Percentiles rank a stretch among this genome's conserved stretches.
Conservation (phyloP, 2,888 invertebrate species). For the Ferdinandea cuprea region DNA sequence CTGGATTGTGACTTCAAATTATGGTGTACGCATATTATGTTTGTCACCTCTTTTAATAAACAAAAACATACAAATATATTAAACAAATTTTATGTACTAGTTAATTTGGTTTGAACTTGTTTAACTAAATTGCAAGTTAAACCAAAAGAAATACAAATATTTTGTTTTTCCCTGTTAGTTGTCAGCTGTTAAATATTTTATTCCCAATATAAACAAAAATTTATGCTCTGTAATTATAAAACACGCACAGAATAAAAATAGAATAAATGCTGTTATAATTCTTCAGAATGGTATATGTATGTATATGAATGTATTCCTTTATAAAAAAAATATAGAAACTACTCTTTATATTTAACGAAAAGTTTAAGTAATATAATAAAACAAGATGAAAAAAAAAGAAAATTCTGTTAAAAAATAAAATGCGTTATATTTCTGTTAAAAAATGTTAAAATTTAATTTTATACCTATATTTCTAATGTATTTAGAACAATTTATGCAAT, state of each 20-base stretch:
- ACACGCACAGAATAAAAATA: slow-evolving; percentile 66
- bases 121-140: slow-evolving; percentile 27
- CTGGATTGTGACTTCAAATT: slow-evolving; percentile 62
- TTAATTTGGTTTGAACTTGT: slow-evolving; percentile 1
- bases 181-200: slow-evolving; percentile 36
- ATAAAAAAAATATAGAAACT: slow-evolving; percentile 29
- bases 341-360: slow-evolving; percentile 65
- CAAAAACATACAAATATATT: neutral
- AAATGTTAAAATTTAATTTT: slow-evolving; percentile 57
- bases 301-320: slow-evolving; percentile 29
- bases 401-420: slow-evolving; percentile 35
- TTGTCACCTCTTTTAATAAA: slow-evolving; percentile 32
- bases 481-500: slow-evolving; percentile 40
- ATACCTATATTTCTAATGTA: slow-evolving; percentile 44
- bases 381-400: slow-evolving; percentile 36
- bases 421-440: slow-evolving; percentile 50
- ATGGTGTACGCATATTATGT: slow-evolving; percentile 54
- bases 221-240: slow-evolving; percentile 43
- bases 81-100: neutral
- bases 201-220: slow-evolving; percentile 13
- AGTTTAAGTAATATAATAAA: slow-evolving; percentile 29
- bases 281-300: slow-evolving; percentile 37
- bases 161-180: slow-evolving; percentile 21
- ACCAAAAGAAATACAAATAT: neutral
- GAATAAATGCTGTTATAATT: slow-evolving; percentile 29